Conservation (phyloP, 92 coral and sea anemone species). For the Hydrozoanthus gracilis region DNA sequence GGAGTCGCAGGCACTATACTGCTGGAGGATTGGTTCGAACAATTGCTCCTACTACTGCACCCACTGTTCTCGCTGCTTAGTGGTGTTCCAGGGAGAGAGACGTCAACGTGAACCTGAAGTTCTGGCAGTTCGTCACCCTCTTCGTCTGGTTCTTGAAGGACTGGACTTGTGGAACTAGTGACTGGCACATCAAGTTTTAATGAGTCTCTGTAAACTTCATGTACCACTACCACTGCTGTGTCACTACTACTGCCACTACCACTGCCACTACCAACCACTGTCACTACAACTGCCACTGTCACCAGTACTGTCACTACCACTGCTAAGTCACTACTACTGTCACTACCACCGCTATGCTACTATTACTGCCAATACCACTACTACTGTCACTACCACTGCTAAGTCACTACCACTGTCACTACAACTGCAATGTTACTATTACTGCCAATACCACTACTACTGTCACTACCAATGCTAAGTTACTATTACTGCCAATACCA, state of each 20-base stretch:
- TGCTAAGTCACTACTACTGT: not conserved
- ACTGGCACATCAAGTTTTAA: not conserved
- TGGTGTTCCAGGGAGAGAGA: slow-evolving; percentile 96
- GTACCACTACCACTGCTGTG: not conserved
- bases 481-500: too few species aligned
- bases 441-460: not conserved
- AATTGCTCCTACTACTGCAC: slow-evolving; percentile 75
- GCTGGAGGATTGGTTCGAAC: slow-evolving; percentile 48
- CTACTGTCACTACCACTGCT: not conserved
- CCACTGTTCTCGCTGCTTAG: slow-evolving; percentile 83
- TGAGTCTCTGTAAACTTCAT: too few species aligned
- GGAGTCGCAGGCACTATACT: slow-evolving; percentile 78
- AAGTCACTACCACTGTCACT: not conserved
- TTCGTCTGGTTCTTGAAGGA: slow-evolving; percentile 49
- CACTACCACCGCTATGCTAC: not conserved
- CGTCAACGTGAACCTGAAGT: slow-evolving; percentile 82
- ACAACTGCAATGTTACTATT: not conserved
- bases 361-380: not conserved
- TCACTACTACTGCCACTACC: not conserved
- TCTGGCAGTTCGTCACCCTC: slow-evolving; percentile 67
- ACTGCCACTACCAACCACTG: not conserved
- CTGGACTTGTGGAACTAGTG: slow-evolving; percentile 13
- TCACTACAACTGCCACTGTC: not conserved
- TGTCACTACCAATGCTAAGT: not conserved
- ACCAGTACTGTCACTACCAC: not conserved